Evolutionary conservation across 1,140 invertebrate genomes (phyloP).

Genomic region (Plodia interpunctella): DNA sequence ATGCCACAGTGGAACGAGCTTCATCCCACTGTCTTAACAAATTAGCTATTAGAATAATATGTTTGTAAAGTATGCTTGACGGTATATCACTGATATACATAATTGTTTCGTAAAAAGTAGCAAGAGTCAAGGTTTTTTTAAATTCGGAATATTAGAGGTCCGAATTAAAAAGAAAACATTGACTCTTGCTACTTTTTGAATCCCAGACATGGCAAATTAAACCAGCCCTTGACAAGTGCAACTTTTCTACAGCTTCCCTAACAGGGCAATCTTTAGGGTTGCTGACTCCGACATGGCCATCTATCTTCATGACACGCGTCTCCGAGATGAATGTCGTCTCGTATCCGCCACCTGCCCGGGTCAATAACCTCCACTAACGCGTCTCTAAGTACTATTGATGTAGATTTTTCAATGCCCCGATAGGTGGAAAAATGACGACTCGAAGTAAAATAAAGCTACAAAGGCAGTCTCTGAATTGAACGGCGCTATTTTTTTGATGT

Average conservation of each 20-base stretch:
- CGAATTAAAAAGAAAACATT: no score
- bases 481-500: no score
- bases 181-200: no score
- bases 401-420: not conserved
- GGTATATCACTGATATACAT: no score
- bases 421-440: not conserved
- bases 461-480: no score
- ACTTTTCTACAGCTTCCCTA: not conserved
- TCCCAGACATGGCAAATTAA: no score
- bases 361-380: not conserved
- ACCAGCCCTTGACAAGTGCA: not conserved
- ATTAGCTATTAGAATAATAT: conserved; percentile 4
- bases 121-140: no score
- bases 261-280: not conserved
- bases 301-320: not conserved
- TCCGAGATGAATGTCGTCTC: not conserved
- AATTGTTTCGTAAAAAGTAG: no score
- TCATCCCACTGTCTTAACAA: conserved; percentile 4
- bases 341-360: not conserved
- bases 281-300: not conserved
- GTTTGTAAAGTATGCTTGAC: no score
- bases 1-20: conserved; percentile 9
- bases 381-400: not conserved
- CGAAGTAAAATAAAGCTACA: not conserved
- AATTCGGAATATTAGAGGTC: no score